Evolutionary conservation across 2,888 invertebrate genomes (phyloP).

Genomic region (Dugesia japonica): DNA sequence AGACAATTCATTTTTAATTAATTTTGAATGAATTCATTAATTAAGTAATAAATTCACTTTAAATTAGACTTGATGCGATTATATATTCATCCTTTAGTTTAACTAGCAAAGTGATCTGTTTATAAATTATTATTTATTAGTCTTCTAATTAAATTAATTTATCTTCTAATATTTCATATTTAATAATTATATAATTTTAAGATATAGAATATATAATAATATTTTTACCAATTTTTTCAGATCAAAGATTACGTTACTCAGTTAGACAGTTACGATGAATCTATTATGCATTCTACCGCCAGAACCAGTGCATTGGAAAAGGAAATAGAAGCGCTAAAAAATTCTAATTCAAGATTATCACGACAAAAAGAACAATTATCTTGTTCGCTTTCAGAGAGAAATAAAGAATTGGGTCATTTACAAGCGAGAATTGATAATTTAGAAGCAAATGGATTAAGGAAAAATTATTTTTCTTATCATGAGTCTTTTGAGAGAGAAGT

Average conservation of each 20-base stretch:
- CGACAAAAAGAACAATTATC: background rate
- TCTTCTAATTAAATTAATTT: no score
- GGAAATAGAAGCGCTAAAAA: background rate
- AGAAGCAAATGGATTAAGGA: background rate
- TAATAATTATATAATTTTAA: no score
- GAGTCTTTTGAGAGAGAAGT: background rate
- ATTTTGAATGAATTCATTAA: no score
- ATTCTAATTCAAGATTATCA: background rate
- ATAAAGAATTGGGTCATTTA: background rate
- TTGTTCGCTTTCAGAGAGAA: background rate
- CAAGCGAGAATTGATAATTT: background rate
- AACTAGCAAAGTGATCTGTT: no score
- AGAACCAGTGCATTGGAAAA: background rate
- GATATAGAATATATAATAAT: no score
- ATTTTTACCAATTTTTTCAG: background rate
- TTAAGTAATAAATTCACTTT: no score
- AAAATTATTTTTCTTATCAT: background rate
- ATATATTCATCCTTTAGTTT: no score
- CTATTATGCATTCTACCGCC: background rate
- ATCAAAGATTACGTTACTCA: conserved; percentile 1
- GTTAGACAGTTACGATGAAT: background rate
- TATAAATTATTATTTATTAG: no score
- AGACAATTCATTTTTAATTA: no score
- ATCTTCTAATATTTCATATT: no score
- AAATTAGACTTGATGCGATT: no score